Conservation (phyloP, 92 coral and sea anemone genomes). For the Scolanthus callimorphus region DNA sequence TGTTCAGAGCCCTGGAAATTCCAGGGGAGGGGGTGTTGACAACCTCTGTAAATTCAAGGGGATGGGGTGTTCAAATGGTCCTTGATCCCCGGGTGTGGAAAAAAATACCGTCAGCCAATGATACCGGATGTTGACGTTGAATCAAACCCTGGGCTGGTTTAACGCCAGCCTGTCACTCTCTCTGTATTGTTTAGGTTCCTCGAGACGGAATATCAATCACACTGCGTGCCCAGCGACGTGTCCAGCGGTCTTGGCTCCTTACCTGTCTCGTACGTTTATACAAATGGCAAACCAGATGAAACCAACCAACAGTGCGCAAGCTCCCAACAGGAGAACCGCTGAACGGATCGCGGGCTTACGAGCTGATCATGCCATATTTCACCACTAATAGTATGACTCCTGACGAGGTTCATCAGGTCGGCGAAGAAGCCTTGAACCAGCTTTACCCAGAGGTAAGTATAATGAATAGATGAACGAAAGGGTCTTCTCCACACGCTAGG, state of each 20-base stretch:
- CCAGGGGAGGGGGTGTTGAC: too few species aligned
- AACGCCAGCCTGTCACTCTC: too few species aligned
- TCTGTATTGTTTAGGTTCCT: slow-evolving; percentile 65
- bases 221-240: slow-evolving; percentile 59
- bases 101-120: too few species aligned
- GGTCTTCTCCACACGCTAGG: too few species aligned
- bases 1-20: too few species aligned
- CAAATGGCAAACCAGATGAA: slow-evolving; percentile 46
- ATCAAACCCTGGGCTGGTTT: too few species aligned
- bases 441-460: slow-evolving; percentile 60
- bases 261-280: slow-evolving; percentile 51
- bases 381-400: slow-evolving; percentile 46
- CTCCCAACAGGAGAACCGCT: slow-evolving; percentile 42
- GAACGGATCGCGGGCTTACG: slow-evolving; percentile 47
- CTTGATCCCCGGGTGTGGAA: too few species aligned
- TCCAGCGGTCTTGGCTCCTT: slow-evolving; percentile 69
- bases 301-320: slow-evolving; percentile 29
- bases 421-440: slow-evolving; percentile 12
- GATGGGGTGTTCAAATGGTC: too few species aligned
- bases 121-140: too few species aligned
- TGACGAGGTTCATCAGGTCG: slow-evolving; percentile 43
- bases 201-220: slow-evolving; percentile 45
- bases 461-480: too few species aligned
- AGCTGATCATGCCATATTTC: slow-evolving; percentile 35
- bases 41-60: too few species aligned